These are phyloP conservation scores for Coregonus clupeaformis DNA, from an alignment of 2,113 vertebrate genomes.

Conservation along the genomic window DNA sequence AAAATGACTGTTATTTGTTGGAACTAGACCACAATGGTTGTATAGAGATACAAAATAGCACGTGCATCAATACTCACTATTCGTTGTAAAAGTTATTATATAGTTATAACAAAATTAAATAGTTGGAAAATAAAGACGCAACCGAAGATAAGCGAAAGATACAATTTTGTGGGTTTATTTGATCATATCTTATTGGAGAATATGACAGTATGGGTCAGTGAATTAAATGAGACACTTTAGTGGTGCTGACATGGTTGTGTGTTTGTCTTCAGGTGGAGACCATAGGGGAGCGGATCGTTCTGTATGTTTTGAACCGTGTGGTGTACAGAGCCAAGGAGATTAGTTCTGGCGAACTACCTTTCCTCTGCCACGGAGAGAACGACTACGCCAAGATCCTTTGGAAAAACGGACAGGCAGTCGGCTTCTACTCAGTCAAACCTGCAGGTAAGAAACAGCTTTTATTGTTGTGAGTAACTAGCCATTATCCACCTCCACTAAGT, in stretches of 20 bases:
- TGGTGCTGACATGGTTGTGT: neutral
- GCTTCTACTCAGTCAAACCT: slow-evolving; percentile 90
- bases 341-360: slow-evolving; percentile 76
- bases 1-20: no score
- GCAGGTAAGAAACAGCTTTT: slow-evolving; percentile 69
- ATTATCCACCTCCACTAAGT: no score
- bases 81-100: neutral
- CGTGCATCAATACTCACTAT: neutral
- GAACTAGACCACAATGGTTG: no score
- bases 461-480: no score
- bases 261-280: slow-evolving; percentile 74
- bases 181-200: neutral
- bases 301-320: slow-evolving; percentile 89
- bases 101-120: neutral
- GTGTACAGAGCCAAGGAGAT: slow-evolving; percentile 88
- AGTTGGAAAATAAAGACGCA: neutral
- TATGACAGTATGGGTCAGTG: neutral
- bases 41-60: neutral
- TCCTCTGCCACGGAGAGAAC: slow-evolving; percentile 83
- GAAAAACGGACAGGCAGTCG: slow-evolving; percentile 86
- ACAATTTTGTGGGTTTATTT: neutral
- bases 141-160: neutral
- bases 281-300: slow-evolving; percentile 84
- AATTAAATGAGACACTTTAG: neutral
- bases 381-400: slow-evolving; percentile 88